phyloP scores from a whole-genome alignment of 2,797 vertebrate species.

The Rhinogobio ventralis region DNA sequence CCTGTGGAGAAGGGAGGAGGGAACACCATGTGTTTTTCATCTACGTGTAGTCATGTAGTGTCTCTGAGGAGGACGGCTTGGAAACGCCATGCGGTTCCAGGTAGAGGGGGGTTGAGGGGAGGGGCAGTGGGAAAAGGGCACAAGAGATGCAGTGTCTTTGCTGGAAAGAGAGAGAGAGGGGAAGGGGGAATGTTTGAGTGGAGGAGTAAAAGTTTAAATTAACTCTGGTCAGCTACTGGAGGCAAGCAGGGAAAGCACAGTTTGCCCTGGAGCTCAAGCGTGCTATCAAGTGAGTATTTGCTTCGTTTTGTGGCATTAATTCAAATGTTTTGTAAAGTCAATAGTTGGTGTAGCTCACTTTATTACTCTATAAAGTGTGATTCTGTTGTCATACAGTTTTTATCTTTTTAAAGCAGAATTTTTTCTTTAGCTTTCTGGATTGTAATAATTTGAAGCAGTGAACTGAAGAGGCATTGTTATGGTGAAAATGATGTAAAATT shows the following conservation, averaged over 20 bases:
- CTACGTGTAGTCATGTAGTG: slow-evolving; percentile 74
- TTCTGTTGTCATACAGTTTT: neutral
- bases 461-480: slow-evolving; percentile 26
- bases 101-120: slow-evolving; percentile 65
- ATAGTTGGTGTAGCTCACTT: neutral
- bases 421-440: slow-evolving; percentile 8
- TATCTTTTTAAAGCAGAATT: neutral
- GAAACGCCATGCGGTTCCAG: slow-evolving; percentile 78
- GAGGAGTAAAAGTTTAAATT: slow-evolving; percentile 81
- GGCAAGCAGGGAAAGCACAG: slow-evolving; percentile 51
- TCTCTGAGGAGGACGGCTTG: slow-evolving; percentile 77
- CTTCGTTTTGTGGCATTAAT: neutral
- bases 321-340: slow-evolving; percentile 21
- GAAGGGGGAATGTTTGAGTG: slow-evolving; percentile 78
- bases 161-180: slow-evolving; percentile 76
- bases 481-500: slow-evolving; percentile 8
- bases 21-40: slow-evolving; percentile 83
- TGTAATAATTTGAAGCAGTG: neutral
- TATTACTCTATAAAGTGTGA: neutral
- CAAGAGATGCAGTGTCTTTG: slow-evolving; percentile 85
- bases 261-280: slow-evolving; percentile 50
- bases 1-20: slow-evolving; percentile 61
- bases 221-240: slow-evolving; percentile 71
- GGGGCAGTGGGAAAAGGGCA: slow-evolving; percentile 71
- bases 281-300: slow-evolving; percentile 57